A percentile compares a stretch with the other conserved stretches of the same genome.
Evolutionary conservation across 2,888 invertebrate species (phyloP).

Genomic region (Lumbricus terrestris): DNA sequence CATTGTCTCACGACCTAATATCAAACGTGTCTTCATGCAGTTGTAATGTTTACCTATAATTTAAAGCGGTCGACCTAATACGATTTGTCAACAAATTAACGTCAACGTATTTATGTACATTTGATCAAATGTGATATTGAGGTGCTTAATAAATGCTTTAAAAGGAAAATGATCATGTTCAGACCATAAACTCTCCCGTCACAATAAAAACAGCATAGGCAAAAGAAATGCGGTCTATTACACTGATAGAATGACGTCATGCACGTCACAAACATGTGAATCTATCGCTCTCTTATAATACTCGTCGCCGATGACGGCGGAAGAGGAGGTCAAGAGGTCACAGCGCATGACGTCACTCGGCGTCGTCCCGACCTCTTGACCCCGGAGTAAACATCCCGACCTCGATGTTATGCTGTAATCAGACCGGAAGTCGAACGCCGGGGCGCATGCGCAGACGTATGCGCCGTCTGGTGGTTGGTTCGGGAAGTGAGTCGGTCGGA

Average conservation of each 20-base stretch:
- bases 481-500: neutral
- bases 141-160: too few species aligned
- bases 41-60: too few species aligned
- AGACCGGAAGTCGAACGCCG: neutral
- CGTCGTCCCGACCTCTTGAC: slow-evolving; percentile 3
- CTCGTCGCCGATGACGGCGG: neutral
- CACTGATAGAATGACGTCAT: neutral
- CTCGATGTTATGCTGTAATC: neutral
- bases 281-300: neutral
- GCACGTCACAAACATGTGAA: neutral
- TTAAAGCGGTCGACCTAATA: too few species aligned
- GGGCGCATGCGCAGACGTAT: neutral
- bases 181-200: too few species aligned
- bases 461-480: neutral
- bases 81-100: too few species aligned
- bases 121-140: too few species aligned
- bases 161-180: too few species aligned
- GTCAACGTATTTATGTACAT: too few species aligned
- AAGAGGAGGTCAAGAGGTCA: neutral
- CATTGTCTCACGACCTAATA: too few species aligned
- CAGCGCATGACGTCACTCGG: neutral
- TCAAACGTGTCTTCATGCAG: too few species aligned
- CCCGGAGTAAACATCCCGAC: neutral
- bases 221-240: neutral
- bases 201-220: neutral